These are phyloP conservation scores for Aporophyla lueneburgensis DNA, from an alignment of 2,888 invertebrate genomes.

Conservation along the genomic window DNA sequence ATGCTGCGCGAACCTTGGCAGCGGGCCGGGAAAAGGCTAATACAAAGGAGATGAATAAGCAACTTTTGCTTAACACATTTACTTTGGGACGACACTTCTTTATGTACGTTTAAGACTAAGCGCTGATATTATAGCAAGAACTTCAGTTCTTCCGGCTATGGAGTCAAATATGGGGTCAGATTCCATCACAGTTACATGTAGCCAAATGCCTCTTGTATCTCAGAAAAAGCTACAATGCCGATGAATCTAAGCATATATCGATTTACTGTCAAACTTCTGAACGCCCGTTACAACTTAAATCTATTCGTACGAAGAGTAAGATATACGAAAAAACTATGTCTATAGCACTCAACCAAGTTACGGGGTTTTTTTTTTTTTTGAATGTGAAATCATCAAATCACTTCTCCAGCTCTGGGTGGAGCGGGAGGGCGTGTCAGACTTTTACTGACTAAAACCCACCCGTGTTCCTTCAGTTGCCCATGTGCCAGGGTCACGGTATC, in stretches of 20 bases:
- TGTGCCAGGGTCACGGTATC: no score
- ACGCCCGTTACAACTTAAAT: neutral
- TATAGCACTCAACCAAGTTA: neutral
- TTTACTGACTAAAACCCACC: no score
- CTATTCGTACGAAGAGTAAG: neutral
- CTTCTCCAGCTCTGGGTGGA: no score
- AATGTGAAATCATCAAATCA: no score
- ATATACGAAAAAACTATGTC: neutral
- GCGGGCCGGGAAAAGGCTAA: conserved; percentile 41
- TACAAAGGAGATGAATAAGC: conserved; percentile 56
- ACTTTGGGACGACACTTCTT: conserved; percentile 22
- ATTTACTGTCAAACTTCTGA: neutral
- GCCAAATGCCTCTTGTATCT: neutral
- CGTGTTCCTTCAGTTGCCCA: no score
- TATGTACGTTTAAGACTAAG: conserved; percentile 9
- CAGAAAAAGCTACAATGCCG: no score
- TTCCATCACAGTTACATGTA: neutral
- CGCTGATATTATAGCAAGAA: neutral
- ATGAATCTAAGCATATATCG: neutral
- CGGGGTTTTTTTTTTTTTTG: no score
- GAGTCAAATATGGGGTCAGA: neutral
- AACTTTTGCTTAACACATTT: conserved; percentile 48
- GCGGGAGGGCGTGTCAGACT: no score
- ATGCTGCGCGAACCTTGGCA: conserved; percentile 47
- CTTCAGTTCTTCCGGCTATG: neutral